Percentiles rank a stretch among this genome's conserved stretches.
These are phyloP conservation scores for Cephus pygmeus DNA, from an alignment of 2,888 invertebrate species.

Conservation along the genomic window DNA sequence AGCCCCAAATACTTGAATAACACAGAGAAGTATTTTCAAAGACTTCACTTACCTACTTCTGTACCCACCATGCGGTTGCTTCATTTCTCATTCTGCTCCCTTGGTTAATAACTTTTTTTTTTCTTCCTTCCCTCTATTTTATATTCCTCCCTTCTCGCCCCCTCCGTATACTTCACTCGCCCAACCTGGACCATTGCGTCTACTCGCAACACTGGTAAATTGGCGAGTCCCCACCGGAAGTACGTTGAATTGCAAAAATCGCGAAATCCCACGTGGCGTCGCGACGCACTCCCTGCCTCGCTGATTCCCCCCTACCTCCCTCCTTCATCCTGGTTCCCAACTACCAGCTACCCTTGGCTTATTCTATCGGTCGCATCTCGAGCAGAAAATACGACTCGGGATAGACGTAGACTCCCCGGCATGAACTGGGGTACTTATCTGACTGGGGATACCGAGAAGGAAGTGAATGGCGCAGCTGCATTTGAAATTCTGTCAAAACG, in stretches of 20 bases:
- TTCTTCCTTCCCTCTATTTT: background rate
- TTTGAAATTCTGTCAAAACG: slow-evolving; percentile 25
- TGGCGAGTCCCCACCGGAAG: background rate
- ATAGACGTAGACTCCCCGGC: slow-evolving; percentile 9
- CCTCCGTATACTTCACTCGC: background rate
- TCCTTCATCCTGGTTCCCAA: background rate
- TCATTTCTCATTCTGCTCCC: background rate
- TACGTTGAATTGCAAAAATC: slow-evolving; percentile 5
- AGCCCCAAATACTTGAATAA: background rate
- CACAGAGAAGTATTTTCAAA: background rate
- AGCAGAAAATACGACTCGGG: slow-evolving; percentile 24
- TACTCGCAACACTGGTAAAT: background rate
- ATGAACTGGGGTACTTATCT: slow-evolving; percentile 5
- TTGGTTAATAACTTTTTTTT: background rate
- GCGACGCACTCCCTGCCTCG: background rate
- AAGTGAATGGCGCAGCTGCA: slow-evolving; percentile 10
- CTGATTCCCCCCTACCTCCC: background rate
- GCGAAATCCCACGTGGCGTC: background rate
- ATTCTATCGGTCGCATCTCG: slow-evolving; percentile 11
- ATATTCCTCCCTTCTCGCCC: background rate
- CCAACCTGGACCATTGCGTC: background rate
- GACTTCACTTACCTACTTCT: background rate
- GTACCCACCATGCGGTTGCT: background rate
- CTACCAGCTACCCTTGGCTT: background rate
- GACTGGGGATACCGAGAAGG: background rate